Evolutionary conservation across 2,888 invertebrate genomes (phyloP), one percentile per base, ranked within the genome.

Genomic region (Dryadula phaetusa): DNA sequence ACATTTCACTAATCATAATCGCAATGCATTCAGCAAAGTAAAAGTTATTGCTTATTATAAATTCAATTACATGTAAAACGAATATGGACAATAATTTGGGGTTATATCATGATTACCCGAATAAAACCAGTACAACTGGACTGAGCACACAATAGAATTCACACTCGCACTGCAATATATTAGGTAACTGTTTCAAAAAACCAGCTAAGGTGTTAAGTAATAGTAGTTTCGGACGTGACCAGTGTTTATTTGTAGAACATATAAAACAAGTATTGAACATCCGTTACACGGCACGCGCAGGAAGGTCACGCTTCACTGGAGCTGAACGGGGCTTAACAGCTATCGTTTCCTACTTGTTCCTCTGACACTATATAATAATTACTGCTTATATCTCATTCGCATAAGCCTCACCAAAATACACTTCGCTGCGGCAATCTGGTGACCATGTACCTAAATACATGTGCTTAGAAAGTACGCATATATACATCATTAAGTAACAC

Each of bases 291-390:
- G 69, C 85, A 86, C 81, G 78, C 84, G 79, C 84, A 88, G 90
- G 90, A 87, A 85, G 85, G 85, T 74, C 79, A 85, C 90, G 88
- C 88, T 86, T 85, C 92, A 90, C 80, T 85, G 91, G 86, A 91
- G 92, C 91, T 85, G 90, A 91, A 92, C 91, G 87, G 74, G 79
- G 79, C 78, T 79, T 77, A 81, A 78, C 79, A 79, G 80, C 81
- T 76, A 76, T 79, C 77, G 77, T 75, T 77, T 77, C 75, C 75
- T 72, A 72, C 67, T 65, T 74, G 74, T 76, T 75, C 78, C 78
- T 78, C 79, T 78, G 64, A 65, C 73, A 75, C 74, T 66, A 74
- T 14, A 62, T 46, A 44, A 62, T 37, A 42, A 44, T 16, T 42
- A 56, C 60, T 68, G 54, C 20, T 47, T 67, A 60, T 56, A 76